These are phyloP conservation scores for Cololabis saira DNA, from an alignment of 2,113 vertebrate species.

Conservation along the genomic window DNA sequence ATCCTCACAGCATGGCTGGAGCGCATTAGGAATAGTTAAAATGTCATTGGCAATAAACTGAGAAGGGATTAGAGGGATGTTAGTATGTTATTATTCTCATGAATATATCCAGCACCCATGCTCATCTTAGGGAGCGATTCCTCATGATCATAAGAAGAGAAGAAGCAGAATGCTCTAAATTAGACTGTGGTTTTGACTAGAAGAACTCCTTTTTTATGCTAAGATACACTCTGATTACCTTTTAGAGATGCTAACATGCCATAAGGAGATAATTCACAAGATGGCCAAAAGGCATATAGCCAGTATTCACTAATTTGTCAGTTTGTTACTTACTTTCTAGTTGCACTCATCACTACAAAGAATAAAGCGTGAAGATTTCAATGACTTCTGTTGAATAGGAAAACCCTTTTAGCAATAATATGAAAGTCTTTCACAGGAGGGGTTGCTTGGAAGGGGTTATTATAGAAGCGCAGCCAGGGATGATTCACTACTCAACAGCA, in stretches of 20 bases:
- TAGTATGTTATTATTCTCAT: slow-evolving; percentile 63
- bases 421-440: background rate
- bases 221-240: slow-evolving; percentile 26
- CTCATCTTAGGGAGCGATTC: slow-evolving; percentile 44
- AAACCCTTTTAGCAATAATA: background rate
- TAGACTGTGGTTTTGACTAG: slow-evolving; percentile 23
- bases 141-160: slow-evolving; percentile 5
- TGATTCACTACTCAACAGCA: slow-evolving; percentile 34
- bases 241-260: slow-evolving; percentile 14
- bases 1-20: slow-evolving; percentile 34
- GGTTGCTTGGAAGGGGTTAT: slow-evolving; percentile 29
- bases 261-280: too few relatives aligned
- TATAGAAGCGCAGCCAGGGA: slow-evolving; percentile 27
- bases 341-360: background rate
- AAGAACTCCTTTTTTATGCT: slow-evolving; percentile 24
- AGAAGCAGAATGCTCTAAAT: slow-evolving; percentile 17
- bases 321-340: background rate
- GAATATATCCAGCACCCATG: slow-evolving; percentile 56
- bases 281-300: slow-evolving; percentile 1
- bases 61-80: slow-evolving; percentile 64
- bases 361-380: background rate
- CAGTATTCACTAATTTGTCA: background rate
- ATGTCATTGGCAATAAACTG: slow-evolving; percentile 58
- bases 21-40: slow-evolving; percentile 66
- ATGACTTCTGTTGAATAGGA: background rate